Evolutionary conservation across 1,140 invertebrate species (phyloP).

Genomic region (Drosophila melanica): DNA sequence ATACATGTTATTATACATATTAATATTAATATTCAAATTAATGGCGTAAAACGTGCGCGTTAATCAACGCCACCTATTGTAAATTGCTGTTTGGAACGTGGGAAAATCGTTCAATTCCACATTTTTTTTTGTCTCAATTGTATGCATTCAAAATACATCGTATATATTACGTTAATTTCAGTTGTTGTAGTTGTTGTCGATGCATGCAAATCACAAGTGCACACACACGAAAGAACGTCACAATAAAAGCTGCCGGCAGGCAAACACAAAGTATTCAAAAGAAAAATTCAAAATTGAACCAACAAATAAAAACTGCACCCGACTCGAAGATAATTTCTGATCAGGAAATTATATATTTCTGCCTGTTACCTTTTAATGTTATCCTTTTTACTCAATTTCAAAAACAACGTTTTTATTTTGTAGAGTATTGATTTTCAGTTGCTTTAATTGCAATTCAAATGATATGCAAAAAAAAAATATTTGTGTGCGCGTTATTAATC

Average conservation of each 20-base stretch:
- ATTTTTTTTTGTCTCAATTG: slow-evolving; percentile 19
- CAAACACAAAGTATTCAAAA: slow-evolving; percentile 13
- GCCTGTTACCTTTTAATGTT: too few species aligned
- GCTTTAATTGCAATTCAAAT: slow-evolving; percentile 45
- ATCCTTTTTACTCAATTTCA: too few species aligned
- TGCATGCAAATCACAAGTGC: slow-evolving; percentile 43
- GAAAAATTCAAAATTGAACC: slow-evolving; percentile 1
- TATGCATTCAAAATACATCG: background rate
- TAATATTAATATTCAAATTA: background rate
- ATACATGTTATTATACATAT: too few species aligned
- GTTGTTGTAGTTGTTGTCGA: slow-evolving; percentile 19
- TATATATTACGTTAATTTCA: slow-evolving; percentile 24
- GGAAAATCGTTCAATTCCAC: slow-evolving; percentile 11
- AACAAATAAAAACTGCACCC: background rate
- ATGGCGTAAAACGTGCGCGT: background rate
- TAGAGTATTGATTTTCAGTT: slow-evolving; percentile 37
- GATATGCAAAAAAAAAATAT: slow-evolving; percentile 30
- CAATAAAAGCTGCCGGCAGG: slow-evolving; percentile 23
- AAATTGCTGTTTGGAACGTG: background rate
- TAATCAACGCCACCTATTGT: slow-evolving; percentile 13
- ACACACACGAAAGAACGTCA: slow-evolving; percentile 46
- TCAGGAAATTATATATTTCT: too few species aligned
- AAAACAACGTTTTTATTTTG: background rate
- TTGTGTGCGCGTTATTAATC: slow-evolving; percentile 27
- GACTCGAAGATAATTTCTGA: too few species aligned